phyloP scores from a whole-genome alignment of 2,797 vertebrate genomes.

The Acanthurus lineatus region DNA sequence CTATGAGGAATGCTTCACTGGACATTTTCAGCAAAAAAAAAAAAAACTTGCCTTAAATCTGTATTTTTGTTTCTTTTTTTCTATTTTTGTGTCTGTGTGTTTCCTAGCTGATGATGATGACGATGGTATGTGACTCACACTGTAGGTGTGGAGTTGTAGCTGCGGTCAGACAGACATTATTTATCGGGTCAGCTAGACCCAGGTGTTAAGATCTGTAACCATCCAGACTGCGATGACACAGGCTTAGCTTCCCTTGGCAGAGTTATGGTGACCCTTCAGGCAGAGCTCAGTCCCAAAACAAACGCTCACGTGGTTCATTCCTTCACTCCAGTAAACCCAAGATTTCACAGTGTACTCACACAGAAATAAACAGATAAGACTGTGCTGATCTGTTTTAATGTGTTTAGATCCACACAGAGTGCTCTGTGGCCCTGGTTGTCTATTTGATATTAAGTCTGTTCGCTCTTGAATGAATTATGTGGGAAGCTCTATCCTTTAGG shows the following conservation, averaged over 20 bases:
- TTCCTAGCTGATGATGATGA: constrained; percentile 29
- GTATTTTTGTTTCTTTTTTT: not conserved
- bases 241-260: constrained; percentile 49
- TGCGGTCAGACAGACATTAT: constrained; percentile 55
- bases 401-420: constrained; percentile 5
- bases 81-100: not conserved
- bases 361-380: constrained; percentile 59
- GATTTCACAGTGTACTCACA: constrained; percentile 46
- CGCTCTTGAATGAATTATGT: constrained; percentile 35
- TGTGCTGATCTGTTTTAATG: constrained; percentile 22
- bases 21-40: not conserved
- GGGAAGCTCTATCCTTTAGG: constrained; percentile 46
- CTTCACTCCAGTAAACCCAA: constrained; percentile 48
- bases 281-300: constrained; percentile 67
- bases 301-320: constrained; percentile 60
- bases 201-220: constrained; percentile 43
- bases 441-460: constrained; percentile 11
- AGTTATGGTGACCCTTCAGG: constrained; percentile 76
- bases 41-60: not conserved
- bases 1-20: not conserved
- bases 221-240: constrained; percentile 62
- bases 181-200: constrained; percentile 76
- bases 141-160: constrained; percentile 43
- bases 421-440: not conserved
- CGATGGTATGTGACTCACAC: constrained; percentile 16